Evolutionary conservation across 92 coral and sea anemone species (phyloP), one percentile per base, ranked within the genome.

Genomic region (Heliopora coerulea): DNA sequence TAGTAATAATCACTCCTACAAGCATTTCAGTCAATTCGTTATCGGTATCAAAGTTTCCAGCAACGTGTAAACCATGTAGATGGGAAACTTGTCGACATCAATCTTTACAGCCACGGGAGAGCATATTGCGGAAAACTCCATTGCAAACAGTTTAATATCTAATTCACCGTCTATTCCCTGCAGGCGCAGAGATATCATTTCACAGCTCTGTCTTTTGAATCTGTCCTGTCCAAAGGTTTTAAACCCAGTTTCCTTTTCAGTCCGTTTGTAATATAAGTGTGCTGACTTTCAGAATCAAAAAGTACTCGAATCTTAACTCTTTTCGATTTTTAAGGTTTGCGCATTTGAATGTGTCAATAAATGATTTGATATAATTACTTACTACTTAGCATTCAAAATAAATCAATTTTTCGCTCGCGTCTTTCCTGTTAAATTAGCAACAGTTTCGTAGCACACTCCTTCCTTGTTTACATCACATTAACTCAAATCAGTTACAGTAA

Each of bases 1-100:
- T 13, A 67, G 32, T 67, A 67, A 31, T 67, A 67, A 40, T 67
- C 59, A 56, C 59, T 15, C 74, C 59, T 20, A 67, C 27, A 14
- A 67, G 39, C 34, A 67, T 67, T 13, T 67, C 74, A 29, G 28
- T 67, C 13, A 44, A 5, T 15, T 30, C 74, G 8, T 24, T 27
- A 26, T 44, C 35, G 1, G 13, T 21, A 59, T 67, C 37, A 11
- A 4, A 37, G 11, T 4, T 4, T 4, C 11, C 42, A 37, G 74
- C 59, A 24, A 67, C 25, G 19, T 44, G 37, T 40, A 67, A 32
- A 1, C 74, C 74, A 31, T 67, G 20, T 49, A 46, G 34, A 49
- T 67, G 74, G 40, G 37, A 49, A 9, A 67, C 30, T 42, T 14
- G 27, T 44, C 40, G 32, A 67, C 30, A 17, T 67, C 17, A 15